Conservation (phyloP, 2,797 vertebrate genomes). For the Mallotus villosus region DNA sequence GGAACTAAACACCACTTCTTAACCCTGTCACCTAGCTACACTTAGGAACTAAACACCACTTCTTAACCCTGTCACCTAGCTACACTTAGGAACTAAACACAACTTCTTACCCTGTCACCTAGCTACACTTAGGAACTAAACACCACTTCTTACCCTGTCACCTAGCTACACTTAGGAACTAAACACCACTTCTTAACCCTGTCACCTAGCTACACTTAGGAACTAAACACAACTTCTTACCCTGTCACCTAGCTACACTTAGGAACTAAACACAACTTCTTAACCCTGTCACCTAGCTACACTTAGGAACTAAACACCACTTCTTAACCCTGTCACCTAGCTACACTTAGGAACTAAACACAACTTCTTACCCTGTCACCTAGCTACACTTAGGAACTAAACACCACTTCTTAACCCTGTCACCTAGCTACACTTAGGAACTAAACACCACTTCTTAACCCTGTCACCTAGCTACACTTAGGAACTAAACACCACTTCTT, state of each 20-base stretch:
- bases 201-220: not conserved
- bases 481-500: constrained; percentile 34
- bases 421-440: not conserved
- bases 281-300: not conserved
- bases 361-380: constrained; percentile 8
- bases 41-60: constrained; percentile 31
- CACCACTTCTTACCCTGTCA: constrained; percentile 7
- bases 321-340: constrained; percentile 9
- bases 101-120: constrained; percentile 8
- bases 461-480: not conserved
- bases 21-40: not conserved
- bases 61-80: constrained; percentile 1
- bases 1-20: constrained; percentile 34
- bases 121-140: constrained; percentile 26
- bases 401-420: constrained; percentile 28
- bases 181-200: constrained; percentile 30
- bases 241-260: not conserved
- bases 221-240: constrained; percentile 33
- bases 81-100: constrained; percentile 26
- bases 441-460: constrained; percentile 33
- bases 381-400: too few relatives aligned
- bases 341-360: constrained; percentile 25
- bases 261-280: constrained; percentile 33
- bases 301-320: constrained; percentile 26
- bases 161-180: too few relatives aligned